Percentiles rank a stretch among this genome's conserved stretches.
These are phyloP conservation scores for Porites divaricata DNA, from an alignment of 92 coral and sea anemone species.

Conservation along the genomic window DNA sequence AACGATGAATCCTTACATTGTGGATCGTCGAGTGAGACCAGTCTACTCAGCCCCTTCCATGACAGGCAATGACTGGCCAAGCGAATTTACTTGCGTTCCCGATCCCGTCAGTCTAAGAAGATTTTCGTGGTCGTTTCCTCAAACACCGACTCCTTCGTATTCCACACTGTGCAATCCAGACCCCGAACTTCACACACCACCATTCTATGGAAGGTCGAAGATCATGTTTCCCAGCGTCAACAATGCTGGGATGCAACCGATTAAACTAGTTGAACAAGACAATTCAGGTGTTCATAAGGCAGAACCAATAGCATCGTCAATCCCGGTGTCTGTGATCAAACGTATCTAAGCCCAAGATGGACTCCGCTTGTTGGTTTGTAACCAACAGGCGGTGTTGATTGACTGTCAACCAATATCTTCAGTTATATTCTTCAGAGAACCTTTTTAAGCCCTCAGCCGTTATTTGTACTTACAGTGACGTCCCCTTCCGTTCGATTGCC, in stretches of 20 bases:
- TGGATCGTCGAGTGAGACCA: not conserved
- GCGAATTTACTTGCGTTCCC: constrained; percentile 11
- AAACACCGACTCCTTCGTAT: constrained; percentile 1
- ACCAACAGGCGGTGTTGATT: too few relatives aligned
- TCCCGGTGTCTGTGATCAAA: not conserved
- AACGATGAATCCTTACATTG: not conserved
- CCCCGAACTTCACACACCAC: not conserved
- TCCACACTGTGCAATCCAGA: constrained; percentile 1
- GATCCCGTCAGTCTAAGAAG: not conserved
- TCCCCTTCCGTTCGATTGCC: too few relatives aligned
- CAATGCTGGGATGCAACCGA: not conserved
- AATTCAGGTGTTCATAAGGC: not conserved
- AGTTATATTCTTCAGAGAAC: too few relatives aligned
- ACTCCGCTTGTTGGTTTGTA: too few relatives aligned
- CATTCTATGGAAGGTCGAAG: not conserved
- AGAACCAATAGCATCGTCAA: not conserved
- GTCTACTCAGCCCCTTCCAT: not conserved
- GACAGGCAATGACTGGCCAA: not conserved
- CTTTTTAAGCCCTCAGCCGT: too few relatives aligned
- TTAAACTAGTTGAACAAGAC: not conserved
- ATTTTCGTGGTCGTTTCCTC: not conserved
- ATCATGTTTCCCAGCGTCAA: not conserved
- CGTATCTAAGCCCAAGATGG: not conserved
- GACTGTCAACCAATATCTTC: too few relatives aligned
- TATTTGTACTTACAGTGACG: too few relatives aligned